phyloP scores from a whole-genome alignment of 2,797 vertebrate species.

The Sparidentex hasta region DNA sequence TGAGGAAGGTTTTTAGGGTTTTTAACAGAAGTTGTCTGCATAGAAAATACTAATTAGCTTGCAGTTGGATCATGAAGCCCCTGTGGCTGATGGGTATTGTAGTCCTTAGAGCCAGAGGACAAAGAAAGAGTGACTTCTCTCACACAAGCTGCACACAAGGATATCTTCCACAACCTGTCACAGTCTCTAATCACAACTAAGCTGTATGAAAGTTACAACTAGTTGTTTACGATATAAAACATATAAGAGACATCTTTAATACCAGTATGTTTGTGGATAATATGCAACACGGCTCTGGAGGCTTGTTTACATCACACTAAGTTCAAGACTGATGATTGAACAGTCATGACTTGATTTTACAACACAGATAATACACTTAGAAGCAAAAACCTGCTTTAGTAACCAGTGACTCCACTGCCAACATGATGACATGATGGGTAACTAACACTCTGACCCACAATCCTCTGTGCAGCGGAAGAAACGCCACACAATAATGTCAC shows the following conservation, averaged over 20 bases:
- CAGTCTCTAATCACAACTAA: not conserved
- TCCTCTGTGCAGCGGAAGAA: no score
- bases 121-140: no score
- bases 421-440: no score
- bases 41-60: not conserved
- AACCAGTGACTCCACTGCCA: not conserved
- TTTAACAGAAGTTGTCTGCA: not conserved
- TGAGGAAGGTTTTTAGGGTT: not conserved
- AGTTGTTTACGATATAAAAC: not conserved
- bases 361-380: not conserved
- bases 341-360: not conserved
- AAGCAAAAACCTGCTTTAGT: no score
- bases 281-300: not conserved
- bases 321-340: not conserved
- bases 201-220: not conserved
- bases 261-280: not conserved
- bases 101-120: not conserved
- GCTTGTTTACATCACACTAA: not conserved
- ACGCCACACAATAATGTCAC: no score
- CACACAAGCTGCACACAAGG: no score
- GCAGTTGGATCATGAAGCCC: not conserved
- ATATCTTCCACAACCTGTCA: not conserved
- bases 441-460: no score
- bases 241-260: not conserved
- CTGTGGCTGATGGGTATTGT: slow-evolving; percentile 47